Conservation (phyloP, 2,888 invertebrate species). For the Dichetophora obliterata region DNA sequence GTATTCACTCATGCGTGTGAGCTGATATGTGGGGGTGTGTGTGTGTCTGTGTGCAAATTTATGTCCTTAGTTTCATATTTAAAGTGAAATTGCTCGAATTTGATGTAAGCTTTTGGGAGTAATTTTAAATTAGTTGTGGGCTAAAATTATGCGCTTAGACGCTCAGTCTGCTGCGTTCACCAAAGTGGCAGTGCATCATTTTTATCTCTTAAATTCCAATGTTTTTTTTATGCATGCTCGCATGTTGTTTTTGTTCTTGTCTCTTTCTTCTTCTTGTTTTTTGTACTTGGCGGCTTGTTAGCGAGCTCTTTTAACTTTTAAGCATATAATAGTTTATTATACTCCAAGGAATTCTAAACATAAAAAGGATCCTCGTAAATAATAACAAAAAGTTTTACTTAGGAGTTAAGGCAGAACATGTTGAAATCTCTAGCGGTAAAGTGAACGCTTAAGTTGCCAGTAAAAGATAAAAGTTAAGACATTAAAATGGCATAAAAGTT, state of each 20-base stretch:
- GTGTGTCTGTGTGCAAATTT: not conserved
- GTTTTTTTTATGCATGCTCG: not conserved
- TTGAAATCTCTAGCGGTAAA: too few relatives aligned
- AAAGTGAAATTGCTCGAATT: constrained; percentile 28
- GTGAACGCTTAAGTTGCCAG: too few relatives aligned
- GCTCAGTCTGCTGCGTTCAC: not conserved
- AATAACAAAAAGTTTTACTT: too few relatives aligned
- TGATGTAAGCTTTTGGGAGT: constrained; percentile 24
- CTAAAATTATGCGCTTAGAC: not conserved
- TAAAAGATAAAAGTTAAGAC: too few relatives aligned
- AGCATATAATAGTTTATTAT: constrained; percentile 21
- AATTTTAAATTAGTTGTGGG: constrained; percentile 30
- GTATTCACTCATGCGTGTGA: not conserved
- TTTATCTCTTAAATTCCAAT: not conserved
- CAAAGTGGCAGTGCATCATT: not conserved
- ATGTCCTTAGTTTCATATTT: constrained; percentile 17
- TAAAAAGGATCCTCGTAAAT: not conserved
- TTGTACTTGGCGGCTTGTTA: not conserved
- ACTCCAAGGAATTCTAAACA: constrained; percentile 5
- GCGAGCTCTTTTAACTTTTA: not conserved
- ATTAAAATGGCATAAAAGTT: too few relatives aligned
- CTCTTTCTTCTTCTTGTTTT: not conserved
- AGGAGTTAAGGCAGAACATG: too few relatives aligned
- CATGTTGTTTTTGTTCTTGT: not conserved
- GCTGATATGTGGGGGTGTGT: not conserved